A percentile compares a stretch with the other conserved stretches of the same genome.
Conservation (phyloP, 2,888 invertebrate genomes). For the Drosophila limbata region DNA sequence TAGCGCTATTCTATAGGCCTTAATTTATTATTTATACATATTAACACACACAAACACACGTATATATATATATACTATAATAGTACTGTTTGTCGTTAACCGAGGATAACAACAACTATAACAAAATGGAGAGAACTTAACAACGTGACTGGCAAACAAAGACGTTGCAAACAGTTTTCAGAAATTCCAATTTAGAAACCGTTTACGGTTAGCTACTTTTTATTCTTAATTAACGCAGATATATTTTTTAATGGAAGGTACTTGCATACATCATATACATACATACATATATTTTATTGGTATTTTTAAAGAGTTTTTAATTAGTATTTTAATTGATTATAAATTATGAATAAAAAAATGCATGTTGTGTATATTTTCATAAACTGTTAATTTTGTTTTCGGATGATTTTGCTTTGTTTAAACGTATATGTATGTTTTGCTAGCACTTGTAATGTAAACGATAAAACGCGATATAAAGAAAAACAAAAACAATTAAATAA, state of each 20-base stretch:
- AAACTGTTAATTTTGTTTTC: slow-evolving; percentile 53
- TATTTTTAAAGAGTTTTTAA: slow-evolving; percentile 62
- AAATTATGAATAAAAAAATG: slow-evolving; percentile 58
- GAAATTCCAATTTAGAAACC: slow-evolving; percentile 64
- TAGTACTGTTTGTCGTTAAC: slow-evolving; percentile 31
- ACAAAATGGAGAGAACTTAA: slow-evolving; percentile 9
- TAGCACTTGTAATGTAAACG: slow-evolving; percentile 47
- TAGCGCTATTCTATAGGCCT: slow-evolving; percentile 68
- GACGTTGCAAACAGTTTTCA: slow-evolving; percentile 30
- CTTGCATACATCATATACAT: slow-evolving; percentile 31
- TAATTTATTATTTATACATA: slow-evolving; percentile 71
- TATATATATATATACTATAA: slow-evolving; percentile 9
- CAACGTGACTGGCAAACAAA: slow-evolving; percentile 6
- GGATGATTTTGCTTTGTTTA: slow-evolving; percentile 45
- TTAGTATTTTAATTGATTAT: slow-evolving; percentile 65
- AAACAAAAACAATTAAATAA: slow-evolving; percentile 29
- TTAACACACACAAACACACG: slow-evolving; percentile 27
- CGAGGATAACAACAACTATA: slow-evolving; percentile 25
- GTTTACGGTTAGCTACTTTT: slow-evolving; percentile 54
- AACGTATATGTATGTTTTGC: slow-evolving; percentile 48
- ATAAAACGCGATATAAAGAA: slow-evolving; percentile 34
- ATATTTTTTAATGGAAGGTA: slow-evolving; percentile 49
- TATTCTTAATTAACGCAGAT: slow-evolving; percentile 37
- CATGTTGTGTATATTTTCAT: slow-evolving; percentile 67
- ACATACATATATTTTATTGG: slow-evolving; percentile 40